Base-by-base conservation (phyloP, 2,888 invertebrate genomes). In the Alsophila aescularia region DNA sequence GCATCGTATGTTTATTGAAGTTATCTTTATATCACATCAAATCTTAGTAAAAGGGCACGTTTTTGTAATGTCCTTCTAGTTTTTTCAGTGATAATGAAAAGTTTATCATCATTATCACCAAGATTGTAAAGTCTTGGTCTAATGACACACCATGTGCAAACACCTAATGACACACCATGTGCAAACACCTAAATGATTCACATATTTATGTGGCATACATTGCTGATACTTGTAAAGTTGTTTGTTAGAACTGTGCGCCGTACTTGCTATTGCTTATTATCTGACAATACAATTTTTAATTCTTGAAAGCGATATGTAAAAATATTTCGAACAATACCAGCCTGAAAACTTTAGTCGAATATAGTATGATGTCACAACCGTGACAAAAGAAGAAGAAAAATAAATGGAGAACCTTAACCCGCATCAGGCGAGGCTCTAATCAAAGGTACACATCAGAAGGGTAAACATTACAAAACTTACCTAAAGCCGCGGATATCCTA, bases 401-500 rank as follows among this genome's bases (percentile, higher is more conserved):
- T 13, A 61, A 49, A 44, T 29, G 64, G 7, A 24, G 24, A 72
- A 69, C 71, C 73, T 63, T 69, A 73, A 73, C 78, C 81, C 76
- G 70, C 50, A 40, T 49, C 49, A 42, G 63, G 58, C 69, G 67
- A 61, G 71, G 62, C 67, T 77, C 77, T 83, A 85, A 84, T 83
- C 84, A 81, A 78, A 78, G 64, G 64, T 74, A 84, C 81, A 74
- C 70, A 72, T 55, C 72, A 67, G 76, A 77, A 63, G 65, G 31
- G 69, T 65, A 78, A 77, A 79, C 69, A 79, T 77, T 75, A 72
- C 71, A 68, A 75, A 73, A 83, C 84, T 84, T 61, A 85, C 85
- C 83, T 76, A 62, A 59, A 69, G 75, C 73, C 67, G 71, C 73
- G 80, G 83, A 84, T 85, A 87, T 86, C 86, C 87, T 81, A 79